Evolutionary conservation across 2,888 invertebrate genomes (phyloP).

Genomic region (Balanococcus diminutus): DNA sequence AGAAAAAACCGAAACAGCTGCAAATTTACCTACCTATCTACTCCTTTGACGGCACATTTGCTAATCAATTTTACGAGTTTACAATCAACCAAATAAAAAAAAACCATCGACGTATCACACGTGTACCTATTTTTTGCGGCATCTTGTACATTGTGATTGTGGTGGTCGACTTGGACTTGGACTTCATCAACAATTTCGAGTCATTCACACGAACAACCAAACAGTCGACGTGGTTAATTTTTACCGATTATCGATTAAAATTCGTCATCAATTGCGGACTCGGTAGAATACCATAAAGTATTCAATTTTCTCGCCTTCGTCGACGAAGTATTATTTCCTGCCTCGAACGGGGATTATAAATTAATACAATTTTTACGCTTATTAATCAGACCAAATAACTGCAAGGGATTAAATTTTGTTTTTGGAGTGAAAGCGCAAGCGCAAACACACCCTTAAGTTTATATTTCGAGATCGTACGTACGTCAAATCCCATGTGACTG

Average conservation of each 20-base stretch:
- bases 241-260: slow-evolving; percentile 25
- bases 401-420: slow-evolving; percentile 27
- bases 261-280: neutral
- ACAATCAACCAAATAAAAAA: neutral
- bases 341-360: slow-evolving; percentile 30
- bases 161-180: neutral
- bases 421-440: slow-evolving; percentile 18
- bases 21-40: neutral
- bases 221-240: neutral
- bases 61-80: neutral
- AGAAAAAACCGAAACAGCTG: neutral
- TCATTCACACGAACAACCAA: neutral
- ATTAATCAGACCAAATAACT: slow-evolving; percentile 42
- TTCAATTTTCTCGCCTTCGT: slow-evolving; percentile 29
- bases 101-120: neutral
- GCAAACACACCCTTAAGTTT: slow-evolving; percentile 46
- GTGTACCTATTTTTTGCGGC: neutral
- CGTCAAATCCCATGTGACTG: slow-evolving; percentile 49
- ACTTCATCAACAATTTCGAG: neutral
- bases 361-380: slow-evolving; percentile 50
- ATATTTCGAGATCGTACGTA: slow-evolving; percentile 8
- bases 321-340: slow-evolving; percentile 24
- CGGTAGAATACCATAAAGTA: neutral
- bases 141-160: neutral
- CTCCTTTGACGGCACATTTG: neutral